Conservation (phyloP, 92 coral and sea anemone genomes). For the Umimayanthus chanpuru region DNA sequence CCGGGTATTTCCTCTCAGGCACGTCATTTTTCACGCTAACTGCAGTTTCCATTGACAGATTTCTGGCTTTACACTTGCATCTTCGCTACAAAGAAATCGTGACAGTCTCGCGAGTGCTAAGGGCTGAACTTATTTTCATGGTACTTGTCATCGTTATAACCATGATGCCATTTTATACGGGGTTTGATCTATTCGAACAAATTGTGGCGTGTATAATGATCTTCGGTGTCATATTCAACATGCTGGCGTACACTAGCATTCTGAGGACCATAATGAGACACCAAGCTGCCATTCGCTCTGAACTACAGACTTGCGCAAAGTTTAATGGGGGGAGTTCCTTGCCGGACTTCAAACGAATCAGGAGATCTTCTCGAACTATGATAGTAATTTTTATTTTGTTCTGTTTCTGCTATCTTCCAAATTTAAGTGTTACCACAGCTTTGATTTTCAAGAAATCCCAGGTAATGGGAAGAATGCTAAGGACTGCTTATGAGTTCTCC, state of each 20-base stretch:
- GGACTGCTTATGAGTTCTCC: constrained; percentile 36
- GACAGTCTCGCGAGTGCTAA: neutral
- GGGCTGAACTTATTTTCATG: neutral
- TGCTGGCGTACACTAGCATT: neutral
- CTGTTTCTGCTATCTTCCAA: constrained; percentile 37
- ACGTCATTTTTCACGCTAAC: neutral
- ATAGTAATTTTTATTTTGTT: constrained; percentile 21
- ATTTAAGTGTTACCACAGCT: constrained; percentile 23
- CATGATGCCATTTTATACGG: constrained; percentile 2
- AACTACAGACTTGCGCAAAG: neutral
- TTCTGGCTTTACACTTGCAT: neutral
- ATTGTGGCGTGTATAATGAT: neutral
- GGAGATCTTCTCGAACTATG: constrained; percentile 36
- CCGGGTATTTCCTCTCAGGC: neutral
- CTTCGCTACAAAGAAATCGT: neutral
- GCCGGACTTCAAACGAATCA: constrained; percentile 28
- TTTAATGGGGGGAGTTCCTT: constrained; percentile 4
- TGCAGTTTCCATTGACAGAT: neutral
- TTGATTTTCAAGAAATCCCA: constrained; percentile 37
- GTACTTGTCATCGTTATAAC: constrained; percentile 21
- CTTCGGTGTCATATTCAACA: constrained; percentile 10
- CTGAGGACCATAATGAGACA: constrained; percentile 30
- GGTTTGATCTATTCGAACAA: constrained; percentile 1
- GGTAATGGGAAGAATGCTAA: constrained; percentile 9
- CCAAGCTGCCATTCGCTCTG: constrained; percentile 25